These are phyloP conservation scores for Vireo griseus DNA, from an alignment of 2,797 vertebrate genomes.

Conservation along the genomic window DNA sequence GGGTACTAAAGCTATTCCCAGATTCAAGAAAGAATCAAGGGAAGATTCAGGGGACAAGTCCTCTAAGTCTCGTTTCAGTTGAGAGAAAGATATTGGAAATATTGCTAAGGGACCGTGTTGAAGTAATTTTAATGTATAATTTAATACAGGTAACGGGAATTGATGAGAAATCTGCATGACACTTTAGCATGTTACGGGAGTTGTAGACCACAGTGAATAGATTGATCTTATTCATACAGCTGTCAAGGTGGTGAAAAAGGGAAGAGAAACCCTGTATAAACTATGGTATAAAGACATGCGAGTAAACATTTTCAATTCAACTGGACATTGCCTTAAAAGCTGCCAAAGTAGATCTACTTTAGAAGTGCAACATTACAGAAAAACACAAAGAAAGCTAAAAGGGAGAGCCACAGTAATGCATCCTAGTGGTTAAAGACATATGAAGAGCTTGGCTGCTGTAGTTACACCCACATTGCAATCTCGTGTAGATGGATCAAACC, in stretches of 20 bases:
- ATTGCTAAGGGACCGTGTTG: neutral
- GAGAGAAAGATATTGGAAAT: slow-evolving; percentile 36
- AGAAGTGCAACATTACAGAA: neutral
- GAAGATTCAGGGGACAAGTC: neutral
- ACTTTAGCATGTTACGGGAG: neutral
- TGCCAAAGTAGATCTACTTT: neutral
- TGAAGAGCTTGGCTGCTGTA: neutral
- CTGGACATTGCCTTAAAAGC: neutral
- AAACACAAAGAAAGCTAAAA: neutral
- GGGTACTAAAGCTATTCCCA: neutral
- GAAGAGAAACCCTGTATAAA: neutral
- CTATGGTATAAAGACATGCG: neutral
- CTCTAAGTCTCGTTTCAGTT: neutral
- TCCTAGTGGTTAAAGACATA: neutral
- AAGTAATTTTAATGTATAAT: slow-evolving; percentile 19
- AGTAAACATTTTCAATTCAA: neutral
- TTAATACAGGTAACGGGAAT: neutral
- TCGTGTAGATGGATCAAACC: neutral
- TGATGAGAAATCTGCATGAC: neutral
- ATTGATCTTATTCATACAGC: neutral
- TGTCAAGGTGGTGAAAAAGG: neutral
- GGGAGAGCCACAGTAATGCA: neutral
- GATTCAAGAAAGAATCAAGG: slow-evolving; percentile 15
- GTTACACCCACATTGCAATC: neutral
- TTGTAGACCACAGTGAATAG: neutral